phyloP scores from a whole-genome alignment of 2,888 invertebrate species.

The Piscicola geometra region DNA sequence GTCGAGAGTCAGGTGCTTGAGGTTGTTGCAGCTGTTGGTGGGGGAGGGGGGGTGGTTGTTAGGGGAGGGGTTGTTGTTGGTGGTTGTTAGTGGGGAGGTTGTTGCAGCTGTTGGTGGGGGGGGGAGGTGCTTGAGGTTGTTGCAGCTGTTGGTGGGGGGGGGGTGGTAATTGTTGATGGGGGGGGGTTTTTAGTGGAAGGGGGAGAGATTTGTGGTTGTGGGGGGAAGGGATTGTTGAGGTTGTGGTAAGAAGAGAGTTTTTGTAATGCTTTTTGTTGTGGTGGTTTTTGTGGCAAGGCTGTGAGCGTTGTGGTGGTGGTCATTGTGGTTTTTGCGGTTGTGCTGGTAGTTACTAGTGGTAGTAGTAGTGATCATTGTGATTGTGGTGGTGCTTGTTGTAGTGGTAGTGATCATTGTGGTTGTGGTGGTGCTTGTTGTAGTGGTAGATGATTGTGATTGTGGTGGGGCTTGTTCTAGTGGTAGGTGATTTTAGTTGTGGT shows the following conservation, averaged over 20 bases:
- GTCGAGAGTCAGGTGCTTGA: conserved; percentile 74
- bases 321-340: too few species aligned
- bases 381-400: conserved; percentile 56
- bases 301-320: too few species aligned
- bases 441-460: not conserved
- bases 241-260: too few species aligned
- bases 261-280: too few species aligned
- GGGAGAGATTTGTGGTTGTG: not conserved
- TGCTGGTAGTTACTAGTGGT: too few species aligned
- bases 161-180: not conserved
- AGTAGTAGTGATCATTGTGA: too few species aligned
- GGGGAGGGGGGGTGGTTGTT: too few species aligned
- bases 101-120: not conserved
- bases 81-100: not conserved
- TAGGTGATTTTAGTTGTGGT: not conserved
- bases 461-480: not conserved
- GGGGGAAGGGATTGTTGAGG: not conserved
- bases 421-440: too few species aligned
- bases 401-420: not conserved
- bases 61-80: too few species aligned
- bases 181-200: not conserved
- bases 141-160: not conserved
- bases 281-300: too few species aligned
- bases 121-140: not conserved
- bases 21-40: not conserved